Percentiles rank a stretch among this genome's conserved stretches.
These are phyloP conservation scores for Ammodytes marinus DNA, from an alignment of 2,113 vertebrate genomes.

Conservation along the genomic window DNA sequence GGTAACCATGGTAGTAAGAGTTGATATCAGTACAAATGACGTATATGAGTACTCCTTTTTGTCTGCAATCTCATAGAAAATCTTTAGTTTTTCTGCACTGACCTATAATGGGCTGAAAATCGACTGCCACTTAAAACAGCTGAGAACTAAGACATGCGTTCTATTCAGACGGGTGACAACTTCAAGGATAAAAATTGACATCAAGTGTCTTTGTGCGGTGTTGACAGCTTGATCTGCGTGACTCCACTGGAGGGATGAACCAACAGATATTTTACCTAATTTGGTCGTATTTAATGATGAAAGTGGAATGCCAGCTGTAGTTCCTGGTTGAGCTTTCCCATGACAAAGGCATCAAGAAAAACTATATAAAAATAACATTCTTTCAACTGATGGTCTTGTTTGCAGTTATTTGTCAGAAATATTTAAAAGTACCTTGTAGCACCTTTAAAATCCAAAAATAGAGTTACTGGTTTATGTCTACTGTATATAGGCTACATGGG, in stretches of 20 bases:
- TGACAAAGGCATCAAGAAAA: too few relatives aligned
- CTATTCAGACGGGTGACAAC: not conserved
- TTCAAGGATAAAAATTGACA: not conserved
- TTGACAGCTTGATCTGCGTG: not conserved
- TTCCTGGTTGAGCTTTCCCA: too few relatives aligned
- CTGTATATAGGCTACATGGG: not conserved
- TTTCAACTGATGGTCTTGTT: too few relatives aligned
- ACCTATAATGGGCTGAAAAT: constrained; percentile 6
- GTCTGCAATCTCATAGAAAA: not conserved
- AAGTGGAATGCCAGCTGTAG: not conserved
- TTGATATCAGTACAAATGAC: not conserved
- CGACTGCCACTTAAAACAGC: not conserved
- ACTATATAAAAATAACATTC: too few relatives aligned
- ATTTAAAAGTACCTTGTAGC: too few relatives aligned
- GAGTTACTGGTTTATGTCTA: not conserved
- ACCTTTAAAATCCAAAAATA: too few relatives aligned
- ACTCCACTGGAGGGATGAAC: not conserved
- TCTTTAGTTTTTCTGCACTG: not conserved
- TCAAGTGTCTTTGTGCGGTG: not conserved
- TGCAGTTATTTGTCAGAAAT: too few relatives aligned
- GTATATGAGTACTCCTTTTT: not conserved
- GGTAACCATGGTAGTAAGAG: not conserved
- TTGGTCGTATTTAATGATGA: not conserved
- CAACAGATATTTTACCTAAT: not conserved
- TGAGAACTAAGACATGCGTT: not conserved